Base-by-base conservation (phyloP, 2,113 vertebrate species). In the Apaloderma vittatum region DNA sequence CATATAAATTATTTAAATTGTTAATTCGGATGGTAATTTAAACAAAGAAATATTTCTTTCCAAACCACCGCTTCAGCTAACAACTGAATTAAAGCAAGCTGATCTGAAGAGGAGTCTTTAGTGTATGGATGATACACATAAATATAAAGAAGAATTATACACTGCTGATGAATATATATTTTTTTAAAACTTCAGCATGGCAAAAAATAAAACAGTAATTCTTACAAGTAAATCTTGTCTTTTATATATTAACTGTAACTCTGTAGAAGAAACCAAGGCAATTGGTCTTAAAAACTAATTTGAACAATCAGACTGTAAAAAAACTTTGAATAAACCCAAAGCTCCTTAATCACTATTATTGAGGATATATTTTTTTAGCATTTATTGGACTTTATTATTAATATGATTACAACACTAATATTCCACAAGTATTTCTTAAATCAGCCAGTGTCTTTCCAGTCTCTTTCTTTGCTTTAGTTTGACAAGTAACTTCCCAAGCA, bases 221-320 rank as follows among this genome's bases (percentile, higher is more conserved):
- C 19, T 37, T 73, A n/a, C n/a, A n/a, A n/a, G n/a, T n/a, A 15
- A 3, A 0, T 4, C 13, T 2, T 1, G 3, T 20, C 29, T 48
- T 34, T 27, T 57, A 19, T 52, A 5, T 54, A 20, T 77, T 74
- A 91, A 7, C 20, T 78, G 21, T 45, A 86, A 72, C 30, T 78
- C 8, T 48, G 10, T 34, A 79, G 40, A 67, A 84, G 45, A 75
- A 90, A 46, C 2, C 2, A 66, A 73, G n/a, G 13, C 29, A 80
- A 91, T 65, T 32, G 15, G 11, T 80, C 23, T 62, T 40, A 80
- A 88, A 77, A 58, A 58, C 15, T 19, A 29, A 17, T 78, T 52
- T 78, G 9, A 55, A 63, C 4, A 68, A 67, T 30, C 9, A 52
- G 68, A 48, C 16, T 67, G 48, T 78, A 59, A 66, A 79, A 76